These are phyloP conservation scores for Pomacea canaliculata DNA, from an alignment of 2,888 invertebrate species.

Conservation along the genomic window DNA sequence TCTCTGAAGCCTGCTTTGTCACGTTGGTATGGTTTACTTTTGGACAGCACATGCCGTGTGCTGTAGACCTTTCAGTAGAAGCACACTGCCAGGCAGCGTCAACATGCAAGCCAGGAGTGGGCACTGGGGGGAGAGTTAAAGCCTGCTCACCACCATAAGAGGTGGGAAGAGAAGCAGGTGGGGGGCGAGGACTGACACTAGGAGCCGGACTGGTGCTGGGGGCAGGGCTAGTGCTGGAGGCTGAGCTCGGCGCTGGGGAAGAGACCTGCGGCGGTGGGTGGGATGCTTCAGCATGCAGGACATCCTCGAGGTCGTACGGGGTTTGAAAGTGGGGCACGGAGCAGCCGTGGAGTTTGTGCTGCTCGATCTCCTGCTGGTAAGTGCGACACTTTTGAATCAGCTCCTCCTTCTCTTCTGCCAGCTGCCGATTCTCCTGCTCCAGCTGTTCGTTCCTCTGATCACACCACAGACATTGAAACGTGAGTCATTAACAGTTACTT, in stretches of 20 bases:
- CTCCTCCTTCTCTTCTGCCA: constrained; percentile 9
- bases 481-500: not conserved
- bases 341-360: constrained; percentile 24
- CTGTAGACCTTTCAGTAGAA: too few species aligned
- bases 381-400: constrained; percentile 13
- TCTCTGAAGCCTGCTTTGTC: too few species aligned
- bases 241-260: constrained; percentile 6
- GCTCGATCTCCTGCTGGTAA: constrained; percentile 21
- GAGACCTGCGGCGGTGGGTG: not conserved
- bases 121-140: too few species aligned
- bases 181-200: too few species aligned
- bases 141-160: too few species aligned
- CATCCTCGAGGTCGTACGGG: constrained; percentile 14
- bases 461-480: not conserved
- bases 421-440: constrained; percentile 15
- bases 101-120: too few species aligned
- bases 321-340: constrained; percentile 13
- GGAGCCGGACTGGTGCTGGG: not conserved
- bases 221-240: constrained; percentile 14
- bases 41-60: too few species aligned
- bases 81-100: too few species aligned
- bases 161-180: too few species aligned
- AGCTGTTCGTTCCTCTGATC: constrained; percentile 18
- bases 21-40: too few species aligned
- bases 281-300: not conserved